Conservation (phyloP, 2,888 invertebrate species). For the Onchidella celtica region DNA sequence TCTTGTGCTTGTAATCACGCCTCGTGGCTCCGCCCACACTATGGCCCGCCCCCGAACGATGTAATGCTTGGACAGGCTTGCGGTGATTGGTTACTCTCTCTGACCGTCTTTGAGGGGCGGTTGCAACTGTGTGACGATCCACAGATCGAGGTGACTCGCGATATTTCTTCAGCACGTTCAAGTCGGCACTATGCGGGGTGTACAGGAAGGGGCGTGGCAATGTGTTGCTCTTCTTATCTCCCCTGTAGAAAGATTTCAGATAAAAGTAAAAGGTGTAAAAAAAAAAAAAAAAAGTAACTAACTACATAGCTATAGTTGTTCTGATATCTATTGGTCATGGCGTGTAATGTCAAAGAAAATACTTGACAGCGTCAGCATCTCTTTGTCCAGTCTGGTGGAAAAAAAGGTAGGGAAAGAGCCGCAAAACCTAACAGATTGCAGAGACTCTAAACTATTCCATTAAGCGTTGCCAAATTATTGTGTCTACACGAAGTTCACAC, state of each 20-base stretch:
- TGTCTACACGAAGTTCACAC: too few relatives aligned
- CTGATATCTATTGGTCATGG: too few relatives aligned
- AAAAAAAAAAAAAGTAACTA: too few relatives aligned
- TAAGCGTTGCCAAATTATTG: too few relatives aligned
- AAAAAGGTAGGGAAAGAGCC: too few relatives aligned
- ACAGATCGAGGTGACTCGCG: conserved; percentile 1
- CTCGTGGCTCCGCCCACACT: background rate
- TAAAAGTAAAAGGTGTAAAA: background rate
- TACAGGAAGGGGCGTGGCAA: conserved; percentile 59
- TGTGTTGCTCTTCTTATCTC: conserved; percentile 58
- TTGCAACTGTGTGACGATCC: background rate
- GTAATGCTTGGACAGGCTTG: background rate
- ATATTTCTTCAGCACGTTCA: conserved; percentile 52
- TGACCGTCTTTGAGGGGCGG: background rate
- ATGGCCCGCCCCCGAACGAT: background rate
- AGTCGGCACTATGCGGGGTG: conserved; percentile 54
- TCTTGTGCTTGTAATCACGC: conserved; percentile 24
- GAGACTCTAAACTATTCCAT: too few relatives aligned
- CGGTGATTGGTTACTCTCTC: background rate
- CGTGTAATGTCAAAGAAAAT: too few relatives aligned
- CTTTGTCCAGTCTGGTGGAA: too few relatives aligned
- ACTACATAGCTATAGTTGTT: too few relatives aligned
- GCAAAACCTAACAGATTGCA: too few relatives aligned
- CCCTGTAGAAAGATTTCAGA: conserved; percentile 31
- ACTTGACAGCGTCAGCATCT: too few relatives aligned